phyloP scores from a whole-genome alignment of 1,140 invertebrate species.

The Drosophila fuyamai region DNA sequence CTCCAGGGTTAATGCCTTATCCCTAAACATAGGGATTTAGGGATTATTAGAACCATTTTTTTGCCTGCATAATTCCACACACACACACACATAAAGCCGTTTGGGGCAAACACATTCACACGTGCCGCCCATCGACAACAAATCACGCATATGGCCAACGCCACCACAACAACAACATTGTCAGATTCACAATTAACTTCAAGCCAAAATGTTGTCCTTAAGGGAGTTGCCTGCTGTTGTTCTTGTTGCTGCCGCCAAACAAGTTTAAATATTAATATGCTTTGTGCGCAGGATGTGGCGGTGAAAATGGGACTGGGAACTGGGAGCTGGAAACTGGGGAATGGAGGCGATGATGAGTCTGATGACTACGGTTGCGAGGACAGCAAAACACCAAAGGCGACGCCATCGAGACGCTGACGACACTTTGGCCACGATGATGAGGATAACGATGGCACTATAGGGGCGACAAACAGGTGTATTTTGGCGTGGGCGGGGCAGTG shows the following conservation, averaged over 20 bases:
- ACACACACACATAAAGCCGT: background rate
- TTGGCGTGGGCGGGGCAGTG: slow-evolving; percentile 10
- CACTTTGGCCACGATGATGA: slow-evolving; percentile 49
- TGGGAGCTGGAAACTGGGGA: background rate
- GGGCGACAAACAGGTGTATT: slow-evolving; percentile 18
- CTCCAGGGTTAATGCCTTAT: background rate
- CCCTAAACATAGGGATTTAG: background rate
- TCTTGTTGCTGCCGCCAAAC: slow-evolving; percentile 38
- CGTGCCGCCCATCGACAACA: slow-evolving; percentile 68
- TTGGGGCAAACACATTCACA: slow-evolving; percentile 39
- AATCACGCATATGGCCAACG: slow-evolving; percentile 58
- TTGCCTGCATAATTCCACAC: background rate
- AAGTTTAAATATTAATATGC: slow-evolving; percentile 76
- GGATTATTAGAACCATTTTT: background rate
- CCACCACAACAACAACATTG: slow-evolving; percentile 25
- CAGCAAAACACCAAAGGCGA: slow-evolving; percentile 32
- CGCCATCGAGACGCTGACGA: slow-evolving; percentile 54
- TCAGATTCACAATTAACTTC: slow-evolving; percentile 70
- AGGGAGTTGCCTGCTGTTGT: slow-evolving; percentile 26
- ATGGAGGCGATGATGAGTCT: slow-evolving; percentile 32
- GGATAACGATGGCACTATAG: slow-evolving; percentile 31
- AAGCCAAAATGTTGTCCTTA: slow-evolving; percentile 69
- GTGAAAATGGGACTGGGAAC: slow-evolving; percentile 4
- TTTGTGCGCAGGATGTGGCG: slow-evolving; percentile 48
- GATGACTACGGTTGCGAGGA: slow-evolving; percentile 34